A percentile compares a stretch with the other conserved stretches of the same genome.
Conservation (phyloP, 2,797 vertebrate genomes). For the Centropyge bicolor region DNA sequence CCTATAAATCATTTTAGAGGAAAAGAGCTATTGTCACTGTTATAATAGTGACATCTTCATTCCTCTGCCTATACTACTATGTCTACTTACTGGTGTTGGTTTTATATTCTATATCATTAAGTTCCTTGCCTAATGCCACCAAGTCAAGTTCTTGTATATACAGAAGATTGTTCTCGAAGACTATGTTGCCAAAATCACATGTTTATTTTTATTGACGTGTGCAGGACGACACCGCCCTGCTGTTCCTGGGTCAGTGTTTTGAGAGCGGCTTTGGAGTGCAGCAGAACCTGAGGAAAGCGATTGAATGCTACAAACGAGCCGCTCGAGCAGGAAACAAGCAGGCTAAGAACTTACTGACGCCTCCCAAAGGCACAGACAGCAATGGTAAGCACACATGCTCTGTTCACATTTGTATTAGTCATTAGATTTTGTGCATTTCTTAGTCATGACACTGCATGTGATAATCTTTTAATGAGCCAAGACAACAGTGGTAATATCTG, state of each 20-base stretch:
- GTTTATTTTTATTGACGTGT: conserved; percentile 36
- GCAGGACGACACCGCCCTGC: conserved; percentile 90
- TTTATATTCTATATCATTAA: neutral
- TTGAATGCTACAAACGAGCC: conserved; percentile 85
- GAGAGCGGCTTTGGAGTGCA: conserved; percentile 90
- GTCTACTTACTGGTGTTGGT: neutral
- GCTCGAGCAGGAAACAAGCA: conserved; percentile 82
- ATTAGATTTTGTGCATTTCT: conserved; percentile 14
- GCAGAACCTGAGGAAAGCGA: conserved; percentile 80
- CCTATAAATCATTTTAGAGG: neutral
- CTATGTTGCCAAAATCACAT: neutral
- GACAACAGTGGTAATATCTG: conserved; percentile 17
- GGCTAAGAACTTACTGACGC: conserved; percentile 79
- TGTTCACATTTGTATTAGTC: conserved; percentile 17
- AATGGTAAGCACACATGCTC: conserved; percentile 54
- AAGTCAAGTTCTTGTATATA: neutral
- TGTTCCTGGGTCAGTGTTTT: conserved; percentile 91
- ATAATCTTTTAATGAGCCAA: conserved; percentile 40
- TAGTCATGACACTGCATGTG: conserved; percentile 23
- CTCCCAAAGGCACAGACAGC: conserved; percentile 72
- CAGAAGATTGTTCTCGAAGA: neutral
- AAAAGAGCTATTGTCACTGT: neutral
- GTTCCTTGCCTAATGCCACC: neutral
- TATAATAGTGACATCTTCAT: neutral
- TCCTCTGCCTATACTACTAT: neutral